phyloP scores from a whole-genome alignment of 2,797 vertebrate genomes.

The Pantherophis vulpinus region DNA sequence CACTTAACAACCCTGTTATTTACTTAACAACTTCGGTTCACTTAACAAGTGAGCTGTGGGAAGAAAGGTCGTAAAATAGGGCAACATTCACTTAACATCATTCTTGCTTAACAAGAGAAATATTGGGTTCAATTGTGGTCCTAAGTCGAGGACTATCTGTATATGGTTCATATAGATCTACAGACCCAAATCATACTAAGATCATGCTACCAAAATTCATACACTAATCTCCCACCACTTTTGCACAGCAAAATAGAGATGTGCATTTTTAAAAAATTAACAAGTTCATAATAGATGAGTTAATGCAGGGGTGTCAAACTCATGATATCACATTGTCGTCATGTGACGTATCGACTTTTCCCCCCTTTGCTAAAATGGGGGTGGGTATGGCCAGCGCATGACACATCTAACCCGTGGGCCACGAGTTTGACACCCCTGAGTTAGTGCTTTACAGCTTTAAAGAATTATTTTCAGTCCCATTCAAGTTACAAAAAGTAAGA shows the following conservation, averaged over 20 bases:
- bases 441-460: neutral
- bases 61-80: too few species aligned
- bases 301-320: too few species aligned
- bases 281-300: neutral
- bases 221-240: neutral
- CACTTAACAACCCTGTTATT: too few species aligned
- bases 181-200: neutral
- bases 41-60: too few species aligned
- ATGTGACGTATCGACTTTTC: too few species aligned
- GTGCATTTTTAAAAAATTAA: neutral
- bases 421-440: neutral
- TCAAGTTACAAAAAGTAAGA: neutral
- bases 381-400: too few species aligned
- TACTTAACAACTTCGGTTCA: too few species aligned
- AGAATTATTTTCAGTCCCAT: neutral
- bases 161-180: neutral
- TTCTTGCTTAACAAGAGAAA: neutral
- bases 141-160: too few species aligned
- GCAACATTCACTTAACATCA: neutral
- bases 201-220: neutral
- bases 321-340: too few species aligned
- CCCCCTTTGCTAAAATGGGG: too few species aligned
- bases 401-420: fast-evolving
- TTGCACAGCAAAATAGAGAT: neutral
- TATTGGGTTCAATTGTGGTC: too few species aligned